Percentiles rank a stretch among this genome's conserved stretches.
Evolutionary conservation across 1,140 invertebrate species (phyloP).

Genomic region (Daktulosphaira vitifoliae): DNA sequence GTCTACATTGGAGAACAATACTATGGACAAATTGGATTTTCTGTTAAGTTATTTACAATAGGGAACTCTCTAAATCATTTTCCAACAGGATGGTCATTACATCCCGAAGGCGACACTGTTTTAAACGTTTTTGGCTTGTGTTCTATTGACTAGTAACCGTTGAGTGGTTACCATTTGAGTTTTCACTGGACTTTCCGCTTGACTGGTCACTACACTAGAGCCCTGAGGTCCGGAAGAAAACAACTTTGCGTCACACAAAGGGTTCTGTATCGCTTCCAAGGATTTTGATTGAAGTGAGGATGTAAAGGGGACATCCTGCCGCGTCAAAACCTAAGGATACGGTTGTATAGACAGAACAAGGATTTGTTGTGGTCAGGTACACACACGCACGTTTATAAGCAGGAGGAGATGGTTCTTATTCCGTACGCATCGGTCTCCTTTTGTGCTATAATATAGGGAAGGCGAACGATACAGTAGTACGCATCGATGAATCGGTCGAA

Average conservation of each 20-base stretch:
- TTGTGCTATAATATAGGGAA: not conserved
- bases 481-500: slow-evolving; percentile 16
- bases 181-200: slow-evolving; percentile 15
- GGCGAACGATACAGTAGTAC: slow-evolving; percentile 17
- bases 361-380: not conserved
- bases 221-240: slow-evolving; percentile 12
- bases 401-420: not conserved
- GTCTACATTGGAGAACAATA: too few species aligned
- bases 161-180: not conserved
- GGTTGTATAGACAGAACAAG: not conserved
- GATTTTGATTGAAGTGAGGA: not conserved
- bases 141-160: not conserved
- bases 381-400: not conserved
- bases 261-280: not conserved
- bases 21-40: too few species aligned
- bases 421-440: slow-evolving; percentile 7
- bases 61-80: not conserved
- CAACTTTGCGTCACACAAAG: not conserved
- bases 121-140: slow-evolving; percentile 17
- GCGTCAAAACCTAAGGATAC: not conserved
- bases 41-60: too few species aligned
- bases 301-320: not conserved
- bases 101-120: not conserved
- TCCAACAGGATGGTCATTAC: not conserved
- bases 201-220: not conserved